Percentiles rank a stretch among this genome's conserved stretches.
Evolutionary conservation across 30 jellyfish, hydroid and myxozoan genomes (phyloP).

Genomic region (Clytia hemisphaerica): DNA sequence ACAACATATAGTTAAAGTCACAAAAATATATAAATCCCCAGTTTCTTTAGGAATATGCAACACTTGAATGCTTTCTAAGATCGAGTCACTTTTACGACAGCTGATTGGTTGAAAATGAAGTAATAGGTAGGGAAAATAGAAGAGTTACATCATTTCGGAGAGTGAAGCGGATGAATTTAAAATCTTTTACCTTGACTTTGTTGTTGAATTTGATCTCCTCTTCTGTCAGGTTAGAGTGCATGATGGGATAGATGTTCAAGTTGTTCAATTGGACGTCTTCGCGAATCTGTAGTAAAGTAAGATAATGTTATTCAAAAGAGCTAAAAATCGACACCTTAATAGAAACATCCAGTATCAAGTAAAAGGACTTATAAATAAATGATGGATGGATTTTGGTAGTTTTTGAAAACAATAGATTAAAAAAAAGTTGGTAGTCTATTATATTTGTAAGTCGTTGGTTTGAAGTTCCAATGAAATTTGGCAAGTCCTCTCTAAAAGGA

Average conservation of each 20-base stretch:
- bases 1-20: no score
- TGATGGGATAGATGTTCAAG: slow-evolving; percentile 84
- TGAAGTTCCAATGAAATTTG: neutral
- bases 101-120: no score
- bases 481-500: neutral
- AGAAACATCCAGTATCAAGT: no score
- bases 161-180: neutral
- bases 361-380: no score
- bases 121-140: no score
- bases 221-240: slow-evolving; percentile 80
- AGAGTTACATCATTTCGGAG: no score
- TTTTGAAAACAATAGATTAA: neutral
- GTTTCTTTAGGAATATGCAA: no score
- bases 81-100: no score
- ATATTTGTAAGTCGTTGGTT: neutral
- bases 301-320: neutral
- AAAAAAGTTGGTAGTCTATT: neutral
- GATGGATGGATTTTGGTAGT: no score
- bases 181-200: slow-evolving; percentile 60
- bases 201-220: slow-evolving; percentile 81
- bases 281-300: slow-evolving; percentile 48
- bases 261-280: slow-evolving; percentile 84
- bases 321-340: no score
- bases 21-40: no score
- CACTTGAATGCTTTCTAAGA: no score